Percentiles rank a stretch among this genome's conserved stretches.
Evolutionary conservation across 2,888 invertebrate genomes (phyloP).

Genomic region (Drosophila affinis): DNA sequence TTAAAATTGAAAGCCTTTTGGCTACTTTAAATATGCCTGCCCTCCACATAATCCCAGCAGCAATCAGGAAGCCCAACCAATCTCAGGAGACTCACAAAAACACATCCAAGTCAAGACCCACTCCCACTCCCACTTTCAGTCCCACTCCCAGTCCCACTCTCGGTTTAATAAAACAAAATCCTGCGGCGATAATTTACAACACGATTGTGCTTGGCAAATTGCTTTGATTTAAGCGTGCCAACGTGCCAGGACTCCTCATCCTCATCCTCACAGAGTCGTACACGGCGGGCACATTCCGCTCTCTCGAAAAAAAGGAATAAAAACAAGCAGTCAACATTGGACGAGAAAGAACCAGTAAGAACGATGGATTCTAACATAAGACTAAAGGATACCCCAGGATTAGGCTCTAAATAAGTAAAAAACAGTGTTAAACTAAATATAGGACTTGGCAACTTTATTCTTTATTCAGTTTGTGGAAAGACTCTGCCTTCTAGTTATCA

Average conservation of each 20-base stretch:
- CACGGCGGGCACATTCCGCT: constrained; percentile 24
- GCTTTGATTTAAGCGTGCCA: constrained; percentile 79
- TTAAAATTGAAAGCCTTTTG: not conserved
- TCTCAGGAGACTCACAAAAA: constrained; percentile 35
- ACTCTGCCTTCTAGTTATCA: not conserved
- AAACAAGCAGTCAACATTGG: constrained; percentile 72
- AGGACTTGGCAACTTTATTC: not conserved
- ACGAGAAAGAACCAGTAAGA: constrained; percentile 45
- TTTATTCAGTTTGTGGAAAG: too few species aligned
- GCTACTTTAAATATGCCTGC: constrained; percentile 28
- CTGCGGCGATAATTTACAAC: constrained; percentile 79
- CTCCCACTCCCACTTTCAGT: constrained; percentile 55
- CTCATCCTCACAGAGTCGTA: constrained; percentile 18
- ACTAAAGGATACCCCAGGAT: not conserved
- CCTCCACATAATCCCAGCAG: constrained; percentile 30
- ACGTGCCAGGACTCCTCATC: constrained; percentile 61
- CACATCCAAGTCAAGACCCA: constrained; percentile 18
- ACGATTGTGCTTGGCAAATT: constrained; percentile 76
- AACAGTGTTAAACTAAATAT: not conserved
- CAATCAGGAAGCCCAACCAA: constrained; percentile 34
- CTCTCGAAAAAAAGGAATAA: constrained; percentile 59
- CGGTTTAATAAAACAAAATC: constrained; percentile 78
- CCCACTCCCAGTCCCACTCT: constrained; percentile 56
- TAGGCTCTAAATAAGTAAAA: not conserved
- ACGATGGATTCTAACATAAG: not conserved